These are phyloP conservation scores for Poecilia velifera DNA, from an alignment of 2,797 vertebrate genomes.

Conservation along the genomic window DNA sequence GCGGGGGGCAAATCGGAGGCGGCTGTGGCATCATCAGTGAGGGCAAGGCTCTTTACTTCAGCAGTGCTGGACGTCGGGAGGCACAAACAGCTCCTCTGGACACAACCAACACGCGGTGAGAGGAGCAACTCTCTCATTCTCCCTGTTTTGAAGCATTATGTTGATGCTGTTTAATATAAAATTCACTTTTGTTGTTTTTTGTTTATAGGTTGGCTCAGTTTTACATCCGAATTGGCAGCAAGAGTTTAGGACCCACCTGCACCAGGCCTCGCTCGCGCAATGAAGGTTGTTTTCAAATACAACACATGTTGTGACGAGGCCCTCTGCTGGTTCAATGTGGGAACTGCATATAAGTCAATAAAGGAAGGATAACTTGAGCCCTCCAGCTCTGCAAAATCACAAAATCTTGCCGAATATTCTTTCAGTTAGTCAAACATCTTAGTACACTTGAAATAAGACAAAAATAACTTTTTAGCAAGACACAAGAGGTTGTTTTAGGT, in stretches of 20 bases:
- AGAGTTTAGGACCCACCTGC: constrained; percentile 90
- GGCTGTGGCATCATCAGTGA: constrained; percentile 93
- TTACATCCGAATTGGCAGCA: constrained; percentile 96
- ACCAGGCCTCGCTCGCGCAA: constrained; percentile 91
- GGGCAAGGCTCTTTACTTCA: constrained; percentile 94
- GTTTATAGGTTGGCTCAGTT: constrained; percentile 90
- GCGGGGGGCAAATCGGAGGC: constrained; percentile 89
- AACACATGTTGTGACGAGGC: constrained; percentile 10
- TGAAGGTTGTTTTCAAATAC: constrained; percentile 85
- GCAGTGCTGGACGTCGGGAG: constrained; percentile 90
- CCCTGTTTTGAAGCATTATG: neutral
- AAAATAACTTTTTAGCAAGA: too few species aligned
- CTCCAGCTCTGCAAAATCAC: too few species aligned
- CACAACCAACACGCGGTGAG: constrained; percentile 93
- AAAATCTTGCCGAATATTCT: too few species aligned
- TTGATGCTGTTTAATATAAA: neutral
- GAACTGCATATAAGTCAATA: constrained; percentile 24
- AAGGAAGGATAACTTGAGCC: neutral
- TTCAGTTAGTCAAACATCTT: too few species aligned
- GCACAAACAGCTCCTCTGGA: constrained; percentile 91
- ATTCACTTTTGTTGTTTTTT: constrained; percentile 12
- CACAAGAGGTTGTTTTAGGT: too few species aligned
- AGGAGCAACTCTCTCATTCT: neutral
- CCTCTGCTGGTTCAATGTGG: constrained; percentile 58
- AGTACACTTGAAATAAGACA: too few species aligned